phyloP scores from a whole-genome alignment of 1,140 invertebrate genomes.

The Ips typographus region DNA sequence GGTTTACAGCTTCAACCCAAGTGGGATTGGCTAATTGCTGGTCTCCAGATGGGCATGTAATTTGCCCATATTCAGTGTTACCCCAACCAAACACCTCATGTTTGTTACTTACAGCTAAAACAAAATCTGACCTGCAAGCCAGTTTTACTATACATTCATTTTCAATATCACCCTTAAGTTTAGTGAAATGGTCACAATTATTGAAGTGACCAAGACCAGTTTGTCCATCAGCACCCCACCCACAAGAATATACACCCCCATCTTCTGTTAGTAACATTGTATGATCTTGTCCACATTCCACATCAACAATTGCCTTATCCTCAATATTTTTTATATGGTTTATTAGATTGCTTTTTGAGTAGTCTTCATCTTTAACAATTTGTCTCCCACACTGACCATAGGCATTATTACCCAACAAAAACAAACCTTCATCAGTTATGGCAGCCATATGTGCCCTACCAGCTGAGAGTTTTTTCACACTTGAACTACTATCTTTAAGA shows the following conservation, averaged over 20 bases:
- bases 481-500: constrained; percentile 56
- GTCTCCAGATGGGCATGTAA: constrained; percentile 57
- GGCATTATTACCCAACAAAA: constrained; percentile 87
- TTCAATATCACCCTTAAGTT: constrained; percentile 79
- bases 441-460: constrained; percentile 86
- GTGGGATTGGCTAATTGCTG: constrained; percentile 71
- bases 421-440: constrained; percentile 78
- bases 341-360: constrained; percentile 63
- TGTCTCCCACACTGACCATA: constrained; percentile 92
- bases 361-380: constrained; percentile 79
- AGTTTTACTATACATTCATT: constrained; percentile 82
- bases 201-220: constrained; percentile 79
- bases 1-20: constrained; percentile 61
- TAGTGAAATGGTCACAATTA: constrained; percentile 59
- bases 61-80: constrained; percentile 91
- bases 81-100: constrained; percentile 97
- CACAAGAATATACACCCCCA: constrained; percentile 85
- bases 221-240: constrained; percentile 94
- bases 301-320: constrained; percentile 62
- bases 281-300: constrained; percentile 89
- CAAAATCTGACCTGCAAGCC: constrained; percentile 79
- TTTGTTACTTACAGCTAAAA: constrained; percentile 86
- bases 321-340: constrained; percentile 68
- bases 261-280: constrained; percentile 79
- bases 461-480: constrained; percentile 68